These are phyloP conservation scores for Scaeva pyrastri DNA, from an alignment of 2,888 invertebrate species.

Conservation along the genomic window DNA sequence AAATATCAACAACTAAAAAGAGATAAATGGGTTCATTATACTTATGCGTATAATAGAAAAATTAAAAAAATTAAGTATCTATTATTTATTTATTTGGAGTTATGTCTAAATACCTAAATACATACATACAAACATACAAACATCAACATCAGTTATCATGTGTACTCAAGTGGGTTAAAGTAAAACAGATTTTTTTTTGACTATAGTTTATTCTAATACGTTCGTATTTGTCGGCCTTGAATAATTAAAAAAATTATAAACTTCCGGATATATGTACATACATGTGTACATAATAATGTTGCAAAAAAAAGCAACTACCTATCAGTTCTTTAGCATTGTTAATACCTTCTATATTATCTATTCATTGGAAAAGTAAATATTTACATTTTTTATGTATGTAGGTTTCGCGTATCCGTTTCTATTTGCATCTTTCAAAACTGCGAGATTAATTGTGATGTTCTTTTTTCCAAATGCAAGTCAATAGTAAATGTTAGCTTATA, in stretches of 20 bases:
- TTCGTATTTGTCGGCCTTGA: constrained; percentile 1
- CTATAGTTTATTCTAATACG: neutral
- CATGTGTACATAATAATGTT: no score
- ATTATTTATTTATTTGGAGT: neutral
- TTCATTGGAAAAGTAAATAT: neutral
- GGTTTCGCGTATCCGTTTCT: no score
- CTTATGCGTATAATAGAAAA: neutral
- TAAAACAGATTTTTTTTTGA: neutral
- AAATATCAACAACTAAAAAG: neutral
- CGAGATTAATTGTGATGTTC: no score
- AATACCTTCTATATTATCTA: neutral
- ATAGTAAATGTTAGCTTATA: no score
- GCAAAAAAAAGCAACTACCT: neutral
- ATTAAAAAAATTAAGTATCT: neutral
- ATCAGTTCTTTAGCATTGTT: neutral
- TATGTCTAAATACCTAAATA: neutral
- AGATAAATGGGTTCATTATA: neutral
- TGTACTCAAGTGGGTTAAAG: constrained; percentile 18
- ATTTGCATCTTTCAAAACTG: no score
- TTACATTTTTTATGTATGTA: neutral
- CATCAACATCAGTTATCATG: constrained; percentile 9
- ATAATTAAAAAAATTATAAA: neutral
- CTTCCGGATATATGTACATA: constrained; percentile 16
- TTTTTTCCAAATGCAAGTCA: no score
- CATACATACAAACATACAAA: no score